Conservation (phyloP, 1,140 invertebrate species). For the Acyrthosiphon pisum region DNA sequence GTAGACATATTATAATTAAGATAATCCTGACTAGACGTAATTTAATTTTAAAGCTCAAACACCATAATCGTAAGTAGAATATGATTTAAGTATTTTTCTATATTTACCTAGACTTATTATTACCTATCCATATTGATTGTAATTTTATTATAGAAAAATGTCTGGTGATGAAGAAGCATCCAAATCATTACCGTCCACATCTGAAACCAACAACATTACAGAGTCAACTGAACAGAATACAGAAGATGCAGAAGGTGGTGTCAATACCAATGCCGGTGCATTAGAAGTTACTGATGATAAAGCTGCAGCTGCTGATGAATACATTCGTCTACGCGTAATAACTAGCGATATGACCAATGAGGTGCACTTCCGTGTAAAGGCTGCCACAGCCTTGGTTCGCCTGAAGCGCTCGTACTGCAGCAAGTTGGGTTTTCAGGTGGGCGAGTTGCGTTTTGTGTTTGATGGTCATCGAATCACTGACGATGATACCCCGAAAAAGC, state of each 20-base stretch:
- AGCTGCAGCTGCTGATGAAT: not conserved
- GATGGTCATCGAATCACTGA: conserved; percentile 81
- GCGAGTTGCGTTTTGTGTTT: conserved; percentile 77
- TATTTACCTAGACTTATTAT: not conserved
- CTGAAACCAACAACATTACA: not conserved
- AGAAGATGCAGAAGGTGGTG: not conserved
- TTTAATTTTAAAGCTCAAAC: not conserved
- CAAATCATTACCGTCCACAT: not conserved
- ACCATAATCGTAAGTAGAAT: not conserved
- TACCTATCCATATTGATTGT: not conserved
- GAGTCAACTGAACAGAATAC: not conserved
- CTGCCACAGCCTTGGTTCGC: conserved; percentile 81
- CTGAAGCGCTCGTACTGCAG: conserved; percentile 83
- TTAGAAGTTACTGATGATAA: not conserved
- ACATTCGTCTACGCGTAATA: conserved; percentile 20
- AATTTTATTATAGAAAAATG: conserved; percentile 19
- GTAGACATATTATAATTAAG: not conserved
- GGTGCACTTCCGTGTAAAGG: conserved; percentile 84
- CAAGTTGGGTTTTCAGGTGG: conserved; percentile 72
- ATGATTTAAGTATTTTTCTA: not conserved
- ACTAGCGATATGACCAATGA: conserved; percentile 68
- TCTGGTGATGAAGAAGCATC: not conserved
- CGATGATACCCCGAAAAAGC: conserved; percentile 79
- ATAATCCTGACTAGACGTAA: not conserved
- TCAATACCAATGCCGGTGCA: not conserved